phyloP scores from a whole-genome alignment of 2,797 vertebrate species.

The Dromococcyx pavoninus region DNA sequence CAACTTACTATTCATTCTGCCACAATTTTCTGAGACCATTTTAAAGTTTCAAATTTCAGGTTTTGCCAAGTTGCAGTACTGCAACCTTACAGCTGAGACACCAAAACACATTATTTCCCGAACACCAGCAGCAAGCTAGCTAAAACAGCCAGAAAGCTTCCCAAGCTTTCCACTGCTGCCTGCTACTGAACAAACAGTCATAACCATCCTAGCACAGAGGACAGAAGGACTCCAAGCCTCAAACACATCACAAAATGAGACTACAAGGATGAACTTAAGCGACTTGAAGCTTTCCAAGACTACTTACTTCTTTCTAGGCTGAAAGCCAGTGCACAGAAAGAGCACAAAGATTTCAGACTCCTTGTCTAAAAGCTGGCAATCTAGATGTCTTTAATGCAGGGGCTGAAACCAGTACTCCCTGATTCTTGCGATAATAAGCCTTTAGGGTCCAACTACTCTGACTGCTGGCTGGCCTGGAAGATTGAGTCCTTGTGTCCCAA shows the following conservation, averaged over 20 bases:
- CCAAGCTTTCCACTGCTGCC: neutral
- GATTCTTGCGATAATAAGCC: neutral
- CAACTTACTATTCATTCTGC: neutral
- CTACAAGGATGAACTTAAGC: neutral
- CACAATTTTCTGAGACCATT: neutral
- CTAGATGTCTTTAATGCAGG: neutral
- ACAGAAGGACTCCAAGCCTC: neutral
- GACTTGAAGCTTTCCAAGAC: neutral
- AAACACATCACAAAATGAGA: fast-evolving
- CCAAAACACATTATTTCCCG: neutral
- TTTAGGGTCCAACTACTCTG: neutral
- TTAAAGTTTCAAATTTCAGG: neutral
- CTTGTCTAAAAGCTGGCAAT: neutral
- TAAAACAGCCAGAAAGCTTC: neutral
- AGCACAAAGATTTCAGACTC: neutral
- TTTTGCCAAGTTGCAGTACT: neutral
- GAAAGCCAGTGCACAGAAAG: neutral
- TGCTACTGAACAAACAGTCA: neutral
- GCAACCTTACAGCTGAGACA: neutral
- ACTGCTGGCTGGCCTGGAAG: neutral
- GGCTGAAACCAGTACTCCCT: neutral
- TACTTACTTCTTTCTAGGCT: neutral
- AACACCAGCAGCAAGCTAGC: neutral
- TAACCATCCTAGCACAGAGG: neutral
- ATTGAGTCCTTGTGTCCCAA: neutral